These are phyloP conservation scores for Ophion slaviceki DNA, from an alignment of 2,888 invertebrate genomes.

Conservation along the genomic window DNA sequence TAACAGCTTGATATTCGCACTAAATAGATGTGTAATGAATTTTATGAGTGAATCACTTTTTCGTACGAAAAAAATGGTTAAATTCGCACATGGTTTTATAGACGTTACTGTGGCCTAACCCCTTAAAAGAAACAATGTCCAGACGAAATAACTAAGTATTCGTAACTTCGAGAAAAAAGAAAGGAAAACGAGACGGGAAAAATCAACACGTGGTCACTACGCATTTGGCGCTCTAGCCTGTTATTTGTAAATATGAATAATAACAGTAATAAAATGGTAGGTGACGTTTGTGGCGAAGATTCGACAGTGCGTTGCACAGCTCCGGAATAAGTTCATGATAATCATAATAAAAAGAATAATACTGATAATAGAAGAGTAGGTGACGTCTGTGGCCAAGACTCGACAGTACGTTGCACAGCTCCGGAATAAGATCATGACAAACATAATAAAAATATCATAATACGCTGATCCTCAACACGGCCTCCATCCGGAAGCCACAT, in stretches of 20 bases:
- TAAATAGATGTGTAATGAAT: no score
- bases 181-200: slow-evolving; percentile 28
- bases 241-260: slow-evolving; percentile 76
- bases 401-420: slow-evolving; percentile 64
- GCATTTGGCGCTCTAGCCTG: slow-evolving; percentile 69
- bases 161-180: slow-evolving; percentile 1
- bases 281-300: background rate
- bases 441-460: background rate
- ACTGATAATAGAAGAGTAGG: slow-evolving; percentile 68
- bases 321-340: background rate
- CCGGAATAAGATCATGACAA: background rate
- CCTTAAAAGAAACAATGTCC: background rate
- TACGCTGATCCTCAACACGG: no score
- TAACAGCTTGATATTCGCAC: no score
- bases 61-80: no score
- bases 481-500: no score
- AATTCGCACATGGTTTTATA: no score
- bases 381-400: slow-evolving; percentile 67
- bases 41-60: no score
- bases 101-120: background rate
- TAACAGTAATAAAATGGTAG: slow-evolving; percentile 48
- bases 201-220: slow-evolving; percentile 56
- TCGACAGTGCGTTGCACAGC: background rate
- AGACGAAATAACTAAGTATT: background rate
- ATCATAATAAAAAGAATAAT: background rate